Base-by-base conservation (phyloP, 92 coral and sea anemone species). In the Desmophyllum pertusum region DNA sequence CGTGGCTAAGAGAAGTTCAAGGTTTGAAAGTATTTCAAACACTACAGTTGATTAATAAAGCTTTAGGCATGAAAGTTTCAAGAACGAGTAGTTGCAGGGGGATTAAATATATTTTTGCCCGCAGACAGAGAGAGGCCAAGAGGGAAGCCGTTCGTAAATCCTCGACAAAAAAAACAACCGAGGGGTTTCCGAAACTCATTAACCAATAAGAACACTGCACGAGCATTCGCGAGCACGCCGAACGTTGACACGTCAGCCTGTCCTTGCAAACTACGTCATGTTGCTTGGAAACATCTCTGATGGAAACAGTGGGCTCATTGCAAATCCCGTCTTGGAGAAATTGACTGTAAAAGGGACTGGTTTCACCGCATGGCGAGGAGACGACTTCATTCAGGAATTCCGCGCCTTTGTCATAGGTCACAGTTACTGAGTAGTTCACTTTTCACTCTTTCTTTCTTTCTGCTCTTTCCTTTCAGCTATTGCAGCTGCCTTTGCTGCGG, bases 401-500 rank as follows among this genome's bases (percentile, higher is more conserved):
- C 33, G 35, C 23, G 41, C 62, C n/a, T 30, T 17, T 36, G 40
- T 21, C 27, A 33, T 0, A 35, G 42, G 23, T 17, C n/a, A 36
- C 73, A 62, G 15, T 10, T 27, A 27, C 17, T 67, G 42, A 35
- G 11, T 31, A 25, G 67, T 67, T 67, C 25, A 13, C 45, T 17
- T 36, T 67, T 67, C 73, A 67, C n/a, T 80, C 73, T 68, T 50
- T 71, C 30, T 67, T 73, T 79, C 84, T 73, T 25, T 57, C 63
- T 19, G 59, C 72, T 43, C 23, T 17, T 4, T 3, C 67, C n/a
- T n/a, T 19, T 73, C 84, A 21, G 67, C 75, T 68, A n/a, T 82
- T 30, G 46, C 76, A 13, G 78, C 78, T 73, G 53, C 86, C 33
- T 63, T 82, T 57, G 78, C 79, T 21, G 78, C 86, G 19, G 86